phyloP scores from a whole-genome alignment of 2,113 vertebrate genomes.

The Cheirogaleus medius region DNA sequence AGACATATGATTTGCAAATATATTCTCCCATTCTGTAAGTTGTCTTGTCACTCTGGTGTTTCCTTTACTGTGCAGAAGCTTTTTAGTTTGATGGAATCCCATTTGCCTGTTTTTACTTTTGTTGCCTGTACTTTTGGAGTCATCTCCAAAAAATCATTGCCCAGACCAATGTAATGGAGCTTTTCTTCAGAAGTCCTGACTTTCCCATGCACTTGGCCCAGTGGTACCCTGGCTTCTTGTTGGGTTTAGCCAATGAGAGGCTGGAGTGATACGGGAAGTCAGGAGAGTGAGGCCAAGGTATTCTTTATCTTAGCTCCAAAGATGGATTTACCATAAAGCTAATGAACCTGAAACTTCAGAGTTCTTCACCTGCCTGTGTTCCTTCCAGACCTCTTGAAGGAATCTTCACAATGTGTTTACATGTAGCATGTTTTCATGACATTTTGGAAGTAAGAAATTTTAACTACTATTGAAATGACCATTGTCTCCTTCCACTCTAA shows the following conservation, averaged over 20 bases:
- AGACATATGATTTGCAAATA: not conserved
- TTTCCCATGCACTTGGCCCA: not conserved
- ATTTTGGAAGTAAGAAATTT: not conserved
- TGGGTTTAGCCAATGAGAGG: not conserved
- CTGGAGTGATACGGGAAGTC: not conserved
- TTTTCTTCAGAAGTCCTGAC: not conserved
- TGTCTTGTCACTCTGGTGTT: not conserved
- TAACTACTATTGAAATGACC: not conserved
- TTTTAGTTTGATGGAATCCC: not conserved
- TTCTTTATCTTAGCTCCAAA: not conserved
- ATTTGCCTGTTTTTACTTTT: not conserved
- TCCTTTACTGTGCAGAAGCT: not conserved
- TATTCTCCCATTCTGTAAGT: not conserved
- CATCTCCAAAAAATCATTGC: not conserved
- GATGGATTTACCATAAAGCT: not conserved
- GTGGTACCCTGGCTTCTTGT: not conserved
- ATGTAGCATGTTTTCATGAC: too few relatives aligned
- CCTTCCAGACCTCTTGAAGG: too few relatives aligned
- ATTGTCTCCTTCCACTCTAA: not conserved
- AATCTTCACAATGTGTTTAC: too few relatives aligned
- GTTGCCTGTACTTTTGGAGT: not conserved
- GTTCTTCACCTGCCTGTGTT: too few relatives aligned
- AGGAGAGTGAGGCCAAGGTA: not conserved
- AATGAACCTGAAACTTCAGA: too few relatives aligned
- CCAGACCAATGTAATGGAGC: not conserved